phyloP scores from a whole-genome alignment of 2,888 invertebrate genomes.

The Cosmia trapezina region DNA sequence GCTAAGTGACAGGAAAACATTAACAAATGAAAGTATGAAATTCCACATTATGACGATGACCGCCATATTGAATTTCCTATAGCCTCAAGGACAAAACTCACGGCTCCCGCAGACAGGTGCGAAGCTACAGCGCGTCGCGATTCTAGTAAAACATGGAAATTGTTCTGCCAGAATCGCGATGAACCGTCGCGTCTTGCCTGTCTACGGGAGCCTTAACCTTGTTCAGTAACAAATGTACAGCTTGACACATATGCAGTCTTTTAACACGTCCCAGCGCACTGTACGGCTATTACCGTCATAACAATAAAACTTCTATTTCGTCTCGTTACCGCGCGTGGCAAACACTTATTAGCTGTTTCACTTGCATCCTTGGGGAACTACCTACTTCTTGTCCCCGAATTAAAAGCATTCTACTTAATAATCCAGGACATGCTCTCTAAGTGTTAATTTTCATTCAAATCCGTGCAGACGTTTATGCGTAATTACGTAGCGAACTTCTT shows the following conservation, averaged over 20 bases:
- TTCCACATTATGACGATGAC: neutral
- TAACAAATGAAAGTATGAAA: neutral
- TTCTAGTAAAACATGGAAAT: too few species aligned
- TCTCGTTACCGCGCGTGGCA: too few species aligned
- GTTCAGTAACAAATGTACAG: neutral
- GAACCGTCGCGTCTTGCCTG: too few species aligned
- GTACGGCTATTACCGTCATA: too few species aligned
- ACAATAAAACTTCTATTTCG: too few species aligned
- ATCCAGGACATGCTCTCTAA: neutral
- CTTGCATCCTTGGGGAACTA: neutral
- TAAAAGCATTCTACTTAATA: neutral
- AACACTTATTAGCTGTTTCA: too few species aligned
- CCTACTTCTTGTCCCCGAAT: neutral
- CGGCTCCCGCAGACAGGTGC: too few species aligned
- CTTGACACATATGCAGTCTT: neutral
- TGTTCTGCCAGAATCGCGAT: too few species aligned
- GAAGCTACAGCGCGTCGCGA: too few species aligned
- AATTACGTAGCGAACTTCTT: neutral
- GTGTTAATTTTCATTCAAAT: too few species aligned
- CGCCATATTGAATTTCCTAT: conserved; percentile 8
- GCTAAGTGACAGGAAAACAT: too few species aligned
- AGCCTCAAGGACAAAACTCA: neutral
- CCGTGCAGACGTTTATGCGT: neutral
- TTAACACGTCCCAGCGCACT: too few species aligned
- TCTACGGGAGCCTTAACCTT: neutral